Base-by-base conservation (phyloP, 2,888 invertebrate species). In the Stratiomys singularior region DNA sequence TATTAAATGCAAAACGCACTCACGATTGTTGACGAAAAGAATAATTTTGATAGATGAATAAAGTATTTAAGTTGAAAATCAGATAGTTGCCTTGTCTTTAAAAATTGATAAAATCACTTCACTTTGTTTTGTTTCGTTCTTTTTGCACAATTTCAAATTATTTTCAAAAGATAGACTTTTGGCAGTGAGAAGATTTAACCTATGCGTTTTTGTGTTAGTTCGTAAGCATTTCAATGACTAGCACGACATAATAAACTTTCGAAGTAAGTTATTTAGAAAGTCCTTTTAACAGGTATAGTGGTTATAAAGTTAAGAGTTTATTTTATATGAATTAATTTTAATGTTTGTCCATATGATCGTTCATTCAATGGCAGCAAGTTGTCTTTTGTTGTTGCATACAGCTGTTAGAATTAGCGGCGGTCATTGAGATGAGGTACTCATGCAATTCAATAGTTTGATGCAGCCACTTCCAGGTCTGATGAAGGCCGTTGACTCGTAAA, bases 401-500 rank as follows among this genome's bases (percentile, higher is more conserved):
- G 46, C 77, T 77, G 25, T 93, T 91, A 88, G 92, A 91, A 88
- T 93, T 92, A 84, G 93, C 92, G 82, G 94, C 90, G 81, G 93
- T 93, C 84, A 94, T 90, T 83, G 93, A 92, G 88, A 95, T 93
- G 84, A 96, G 90, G 85, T 95, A 95, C 84, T 95, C 94, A 91
- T 96, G 96, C 80, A 96, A 90, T 83, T 93, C 93, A 85, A 94
- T 93, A 82, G 96, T 96, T 88, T 95, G 95, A 88, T 96, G 96
- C 87, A 96, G 89, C 96, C 96, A 96, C 95, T 96, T 96, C 93
- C 94, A 96, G 86, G 96, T 96, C 89, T 95, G 95, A 89, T 96
- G 95, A 89, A 95, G 92, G 89, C 92, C 91, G 89, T 93, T 94
- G 88, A 93, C 93, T 90, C 95, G 94, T 91, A 91, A 92, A 89